phyloP scores from a whole-genome alignment of 2,888 invertebrate species.

The Mechanitis mazaeus region DNA sequence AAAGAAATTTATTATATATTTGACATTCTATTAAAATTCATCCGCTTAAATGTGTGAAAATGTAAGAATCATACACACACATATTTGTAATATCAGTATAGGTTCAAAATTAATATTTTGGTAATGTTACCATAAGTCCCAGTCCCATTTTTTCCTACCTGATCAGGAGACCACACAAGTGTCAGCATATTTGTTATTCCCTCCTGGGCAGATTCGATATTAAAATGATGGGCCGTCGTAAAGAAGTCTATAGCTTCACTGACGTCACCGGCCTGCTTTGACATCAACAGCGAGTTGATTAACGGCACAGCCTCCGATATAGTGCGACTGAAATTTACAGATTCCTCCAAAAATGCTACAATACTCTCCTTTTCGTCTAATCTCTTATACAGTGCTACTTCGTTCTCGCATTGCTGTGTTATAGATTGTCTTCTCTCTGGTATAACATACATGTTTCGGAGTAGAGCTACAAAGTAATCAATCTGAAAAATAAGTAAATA shows the following conservation, averaged over 20 bases:
- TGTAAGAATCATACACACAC: too few species aligned
- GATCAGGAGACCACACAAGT: slow-evolving; percentile 88
- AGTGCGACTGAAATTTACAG: slow-evolving; percentile 71
- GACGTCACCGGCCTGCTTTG: slow-evolving; percentile 85
- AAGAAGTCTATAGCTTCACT: slow-evolving; percentile 94
- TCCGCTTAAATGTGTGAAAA: too few species aligned
- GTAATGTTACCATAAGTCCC: too few species aligned
- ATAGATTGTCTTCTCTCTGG: slow-evolving; percentile 53
- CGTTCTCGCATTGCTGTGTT: slow-evolving; percentile 64
- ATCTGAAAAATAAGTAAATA: slow-evolving; percentile 43
- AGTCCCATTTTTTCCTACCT: slow-evolving; percentile 49
- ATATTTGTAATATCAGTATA: too few species aligned
- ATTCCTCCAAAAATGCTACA: slow-evolving; percentile 84
- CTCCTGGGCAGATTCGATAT: slow-evolving; percentile 81
- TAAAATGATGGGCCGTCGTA: slow-evolving; percentile 86
- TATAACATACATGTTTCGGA: slow-evolving; percentile 62
- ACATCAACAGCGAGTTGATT: slow-evolving; percentile 84
- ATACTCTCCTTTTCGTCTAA: slow-evolving; percentile 77
- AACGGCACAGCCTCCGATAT: slow-evolving; percentile 69
- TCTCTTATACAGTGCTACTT: slow-evolving; percentile 68
- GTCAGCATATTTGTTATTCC: slow-evolving; percentile 87
- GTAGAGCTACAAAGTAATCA: slow-evolving; percentile 63
- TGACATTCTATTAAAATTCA: too few species aligned
- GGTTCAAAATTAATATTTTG: too few species aligned
- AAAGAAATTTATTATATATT: not conserved